These are phyloP conservation scores for Centropus bengalensis DNA, from an alignment of 2,113 vertebrate species.

Conservation along the genomic window DNA sequence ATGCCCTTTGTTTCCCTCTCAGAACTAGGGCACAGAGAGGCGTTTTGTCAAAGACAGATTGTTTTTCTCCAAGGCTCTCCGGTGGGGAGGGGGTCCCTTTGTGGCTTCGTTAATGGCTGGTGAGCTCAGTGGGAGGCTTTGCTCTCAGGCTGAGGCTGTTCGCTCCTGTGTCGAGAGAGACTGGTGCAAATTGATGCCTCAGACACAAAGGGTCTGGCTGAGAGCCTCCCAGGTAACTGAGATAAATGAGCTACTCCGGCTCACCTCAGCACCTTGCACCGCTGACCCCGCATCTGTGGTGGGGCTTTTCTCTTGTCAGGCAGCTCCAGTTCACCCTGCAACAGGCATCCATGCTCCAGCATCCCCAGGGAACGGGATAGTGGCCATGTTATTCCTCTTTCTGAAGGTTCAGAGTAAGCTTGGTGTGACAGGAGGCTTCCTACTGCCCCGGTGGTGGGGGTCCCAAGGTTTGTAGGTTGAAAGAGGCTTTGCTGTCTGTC, in stretches of 20 bases:
- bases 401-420: not conserved
- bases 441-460: not conserved
- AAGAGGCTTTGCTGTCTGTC: not conserved
- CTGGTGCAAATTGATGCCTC: not conserved
- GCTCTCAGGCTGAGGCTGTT: not conserved
- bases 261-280: not conserved
- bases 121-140: conserved; percentile 4
- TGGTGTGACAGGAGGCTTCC: not conserved
- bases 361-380: not conserved
- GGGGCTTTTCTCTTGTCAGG: not conserved
- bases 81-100: not conserved
- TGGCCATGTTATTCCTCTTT: not conserved
- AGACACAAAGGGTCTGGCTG: not conserved
- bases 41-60: not conserved
- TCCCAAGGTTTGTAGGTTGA: not conserved
- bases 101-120: not conserved
- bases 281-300: not conserved
- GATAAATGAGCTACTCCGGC: not conserved
- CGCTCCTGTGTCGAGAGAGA: not conserved
- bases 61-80: not conserved
- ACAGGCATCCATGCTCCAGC: not conserved
- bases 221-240: not conserved
- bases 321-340: not conserved
- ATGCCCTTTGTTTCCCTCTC: not conserved
- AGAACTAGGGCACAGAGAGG: not conserved